Evolutionary conservation across 2,888 invertebrate genomes (phyloP), one percentile per base, ranked within the genome.

Genomic region (Pseudococcus jackbeardsleyi): DNA sequence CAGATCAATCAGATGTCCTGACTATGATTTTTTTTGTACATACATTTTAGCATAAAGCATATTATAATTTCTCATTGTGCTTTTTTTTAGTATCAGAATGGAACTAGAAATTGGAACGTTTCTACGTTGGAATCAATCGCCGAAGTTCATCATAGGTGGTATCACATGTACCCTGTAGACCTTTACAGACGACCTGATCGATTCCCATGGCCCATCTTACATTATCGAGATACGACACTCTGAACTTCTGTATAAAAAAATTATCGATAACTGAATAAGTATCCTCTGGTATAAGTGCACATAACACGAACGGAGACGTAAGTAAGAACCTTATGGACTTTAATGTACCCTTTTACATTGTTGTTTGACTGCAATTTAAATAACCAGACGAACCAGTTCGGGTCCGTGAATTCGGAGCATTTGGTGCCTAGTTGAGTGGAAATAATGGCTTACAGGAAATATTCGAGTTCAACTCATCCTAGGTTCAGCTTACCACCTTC

Each of bases 361-460:
- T 86, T 72, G 86, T 68, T 86, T 46, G 46, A 59, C 64, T 86
- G 59, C 86, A 86, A 86, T 68, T 59, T 26, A 88, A 48, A 77
- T 54, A 88, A 88, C 88, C 77, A 48, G 88, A 82, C 42, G 79
- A 82, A 79, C 88, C 82, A 88, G 88, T 88, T 88, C 79, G 82
- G 79, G 72, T 88, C 82, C 54, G 88, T 88, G 59, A 88, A 82
- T 88, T 50, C 88, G 59, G 54, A 88, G 82, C 88, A 88, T 88
- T 88, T 88, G 88, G 82, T 88, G 88, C 88, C 77, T 79, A 88
- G 88, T 88, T 88, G 88, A 88, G 88, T 79, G 88, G 79, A 82
- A 88, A 12, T 88, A 88, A 88, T 50, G 39, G 39, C 79, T 88
- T 88, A 88, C 88, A 79, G 88, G 88, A 88, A 88, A 88, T 82